phyloP scores from a whole-genome alignment of 2,888 invertebrate species.

The Pandemis heparana region DNA sequence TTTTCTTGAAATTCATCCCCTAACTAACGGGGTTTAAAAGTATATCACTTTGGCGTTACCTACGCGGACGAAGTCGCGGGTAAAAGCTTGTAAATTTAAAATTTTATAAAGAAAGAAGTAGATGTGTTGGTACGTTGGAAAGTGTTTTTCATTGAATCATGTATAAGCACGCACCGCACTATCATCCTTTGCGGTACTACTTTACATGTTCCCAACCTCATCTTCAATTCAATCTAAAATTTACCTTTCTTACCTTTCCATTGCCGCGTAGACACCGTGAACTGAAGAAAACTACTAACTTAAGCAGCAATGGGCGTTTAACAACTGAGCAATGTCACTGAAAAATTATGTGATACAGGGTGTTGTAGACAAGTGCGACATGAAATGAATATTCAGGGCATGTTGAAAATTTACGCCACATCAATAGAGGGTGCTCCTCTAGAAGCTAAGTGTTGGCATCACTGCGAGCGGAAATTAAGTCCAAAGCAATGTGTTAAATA shows the following conservation, averaged over 20 bases:
- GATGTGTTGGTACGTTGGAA: background rate
- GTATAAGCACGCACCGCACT: conserved; percentile 34
- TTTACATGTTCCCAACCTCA: background rate
- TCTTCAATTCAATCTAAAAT: background rate
- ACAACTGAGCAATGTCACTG: background rate
- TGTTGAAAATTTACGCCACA: conserved; percentile 22
- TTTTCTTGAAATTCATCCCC: no score
- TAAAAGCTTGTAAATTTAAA: no score
- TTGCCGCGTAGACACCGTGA: background rate
- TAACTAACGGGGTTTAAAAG: no score
- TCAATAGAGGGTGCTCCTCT: conserved; percentile 28
- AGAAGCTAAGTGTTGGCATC: background rate
- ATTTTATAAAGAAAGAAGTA: background rate
- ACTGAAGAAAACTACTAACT: background rate
- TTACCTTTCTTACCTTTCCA: background rate
- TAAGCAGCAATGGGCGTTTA: background rate
- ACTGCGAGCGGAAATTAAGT: background rate
- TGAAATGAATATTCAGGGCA: conserved; percentile 40
- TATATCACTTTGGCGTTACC: no score
- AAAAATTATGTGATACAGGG: background rate
- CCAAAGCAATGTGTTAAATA: no score
- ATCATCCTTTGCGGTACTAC: conserved; percentile 23
- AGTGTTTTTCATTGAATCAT: conserved; percentile 32
- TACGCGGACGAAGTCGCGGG: no score
- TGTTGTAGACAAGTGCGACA: conserved; percentile 33